Evolutionary conservation across 1,140 invertebrate genomes (phyloP), one percentile per base, ranked within the genome.

Genomic region (Choristoneura fumiferana): DNA sequence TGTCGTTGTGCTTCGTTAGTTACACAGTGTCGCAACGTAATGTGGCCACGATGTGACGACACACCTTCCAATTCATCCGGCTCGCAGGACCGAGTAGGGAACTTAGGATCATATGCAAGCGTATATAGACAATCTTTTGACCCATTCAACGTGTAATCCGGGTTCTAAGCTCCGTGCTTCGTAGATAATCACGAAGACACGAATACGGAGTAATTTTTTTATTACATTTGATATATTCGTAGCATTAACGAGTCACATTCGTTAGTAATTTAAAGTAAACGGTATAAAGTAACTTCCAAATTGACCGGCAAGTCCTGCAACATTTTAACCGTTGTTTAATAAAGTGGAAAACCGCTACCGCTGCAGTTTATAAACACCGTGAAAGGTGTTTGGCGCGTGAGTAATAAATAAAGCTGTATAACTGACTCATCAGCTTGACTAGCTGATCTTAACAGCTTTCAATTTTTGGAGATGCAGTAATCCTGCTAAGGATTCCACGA

Each of bases 1-100:
- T 58, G 55, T 45, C 45, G 62, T 62, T 62, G 29, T 54, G 57
- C 55, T 66, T 64, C 65, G 59, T 68, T 68, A 62, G 17, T 15
- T 43, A 45, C 33, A 29, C 15, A 39, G 18, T 17, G 53, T 55
- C 43, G 22, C 40, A 45, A 45, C 40, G 40, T 17, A 22, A 39
- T 40, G 39, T 40, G 12, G 22, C 22, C 22, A 40, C 39, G 40
- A 29, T 14, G 39, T 43, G 38, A 55, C 36, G 35, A 52, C 55
- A 62, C 63, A 13, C 37, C 54, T 52, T 49, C 13, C 14, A 45
- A 40, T 29, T 12, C 40, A 45, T 45, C 40, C 40, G 40, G 17
- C 40, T 4, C 12, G 37, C 4, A 39, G 37, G 37, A 45, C 15
- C 9, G 22, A 29, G 22, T 29, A 2, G 22, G 2, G 22, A 29